These are phyloP conservation scores for Parnassius apollo DNA, from an alignment of 2,888 invertebrate species.

Conservation along the genomic window DNA sequence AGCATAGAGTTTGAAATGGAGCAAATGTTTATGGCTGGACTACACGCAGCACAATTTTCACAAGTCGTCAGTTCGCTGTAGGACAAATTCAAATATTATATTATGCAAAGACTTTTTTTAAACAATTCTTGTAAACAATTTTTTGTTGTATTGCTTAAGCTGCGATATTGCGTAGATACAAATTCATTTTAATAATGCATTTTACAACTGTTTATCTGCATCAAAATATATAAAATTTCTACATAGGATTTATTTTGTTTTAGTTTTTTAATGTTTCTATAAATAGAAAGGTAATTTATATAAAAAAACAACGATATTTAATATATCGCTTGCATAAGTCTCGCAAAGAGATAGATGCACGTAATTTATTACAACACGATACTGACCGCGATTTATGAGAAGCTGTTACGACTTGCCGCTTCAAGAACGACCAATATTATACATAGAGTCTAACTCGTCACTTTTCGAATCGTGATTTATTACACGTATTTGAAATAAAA, in stretches of 20 bases:
- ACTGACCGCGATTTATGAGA: conserved; percentile 19
- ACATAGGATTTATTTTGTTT: too few species aligned
- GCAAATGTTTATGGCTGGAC: conserved; percentile 44
- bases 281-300: too few species aligned
- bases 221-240: too few species aligned
- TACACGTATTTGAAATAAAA: not conserved
- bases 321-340: conserved; percentile 16
- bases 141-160: too few species aligned
- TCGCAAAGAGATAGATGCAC: conserved; percentile 20
- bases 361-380: conserved; percentile 19
- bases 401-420: conserved; percentile 16
- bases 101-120: too few species aligned
- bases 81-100: too few species aligned
- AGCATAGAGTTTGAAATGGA: conserved; percentile 27
- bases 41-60: conserved; percentile 60
- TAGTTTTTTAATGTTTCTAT: too few species aligned
- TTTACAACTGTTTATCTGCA: too few species aligned
- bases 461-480: not conserved
- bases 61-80: conserved; percentile 35
- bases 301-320: conserved; percentile 10
- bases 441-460: not conserved
- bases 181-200: too few species aligned
- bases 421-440: not conserved
- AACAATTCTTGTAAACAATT: too few species aligned
- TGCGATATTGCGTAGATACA: too few species aligned